phyloP scores from a whole-genome alignment of 92 coral and sea anemone genomes.

The Pocillopora grandis region DNA sequence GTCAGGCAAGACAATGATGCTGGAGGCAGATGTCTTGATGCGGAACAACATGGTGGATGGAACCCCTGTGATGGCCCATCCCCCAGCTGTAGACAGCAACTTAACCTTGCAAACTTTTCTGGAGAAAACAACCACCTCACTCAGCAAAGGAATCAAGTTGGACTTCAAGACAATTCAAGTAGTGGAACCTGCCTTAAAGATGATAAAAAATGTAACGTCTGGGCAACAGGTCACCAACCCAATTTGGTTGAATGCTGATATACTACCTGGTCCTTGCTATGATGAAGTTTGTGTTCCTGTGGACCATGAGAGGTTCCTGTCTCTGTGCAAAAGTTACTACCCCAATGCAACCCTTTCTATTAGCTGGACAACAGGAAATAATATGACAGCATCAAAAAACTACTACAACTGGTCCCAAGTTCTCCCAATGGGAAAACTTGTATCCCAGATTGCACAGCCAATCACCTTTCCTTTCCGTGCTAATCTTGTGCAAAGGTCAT shows the following conservation, averaged over 20 bases:
- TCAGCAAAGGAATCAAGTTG: slow-evolving; percentile 69
- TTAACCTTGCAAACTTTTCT: slow-evolving; percentile 35
- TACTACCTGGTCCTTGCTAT: slow-evolving; percentile 78
- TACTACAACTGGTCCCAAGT: slow-evolving; percentile 70
- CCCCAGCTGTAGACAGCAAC: slow-evolving; percentile 84
- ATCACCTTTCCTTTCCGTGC: slow-evolving; percentile 92
- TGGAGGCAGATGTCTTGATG: slow-evolving; percentile 91
- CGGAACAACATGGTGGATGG: slow-evolving; percentile 65
- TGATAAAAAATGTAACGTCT: slow-evolving; percentile 46
- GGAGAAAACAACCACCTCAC: slow-evolving; percentile 7
- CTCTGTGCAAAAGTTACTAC: slow-evolving; percentile 52
- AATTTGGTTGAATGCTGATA: slow-evolving; percentile 90
- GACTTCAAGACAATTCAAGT: slow-evolving; percentile 82
- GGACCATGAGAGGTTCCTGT: slow-evolving; percentile 61
- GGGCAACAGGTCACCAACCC: slow-evolving; percentile 50
- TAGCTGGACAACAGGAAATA: slow-evolving; percentile 82
- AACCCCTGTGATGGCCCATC: slow-evolving; percentile 95
- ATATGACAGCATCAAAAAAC: slow-evolving; percentile 34
- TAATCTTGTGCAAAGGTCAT: slow-evolving; percentile 60
- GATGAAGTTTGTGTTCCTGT: slow-evolving; percentile 67
- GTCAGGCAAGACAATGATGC: slow-evolving; percentile 66
- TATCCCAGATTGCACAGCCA: slow-evolving; percentile 58
- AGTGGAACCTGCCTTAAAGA: slow-evolving; percentile 74
- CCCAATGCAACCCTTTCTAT: slow-evolving; percentile 79
- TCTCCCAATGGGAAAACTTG: slow-evolving; percentile 71